phyloP scores from a whole-genome alignment of 2,113 vertebrate genomes.

The Speoplatyrhinus poulsoni region DNA sequence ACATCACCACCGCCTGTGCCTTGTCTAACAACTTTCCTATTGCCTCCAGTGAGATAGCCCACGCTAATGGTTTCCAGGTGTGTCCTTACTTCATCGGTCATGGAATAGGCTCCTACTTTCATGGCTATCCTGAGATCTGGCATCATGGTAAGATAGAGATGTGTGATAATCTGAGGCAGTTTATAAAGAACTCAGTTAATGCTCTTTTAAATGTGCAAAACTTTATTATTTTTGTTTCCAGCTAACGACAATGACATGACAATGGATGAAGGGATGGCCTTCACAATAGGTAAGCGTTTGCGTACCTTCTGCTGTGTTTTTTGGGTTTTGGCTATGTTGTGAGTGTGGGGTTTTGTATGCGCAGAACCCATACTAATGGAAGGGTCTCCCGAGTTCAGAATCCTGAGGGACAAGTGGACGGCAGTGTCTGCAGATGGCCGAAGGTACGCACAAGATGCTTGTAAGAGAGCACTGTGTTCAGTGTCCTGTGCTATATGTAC shows the following conservation, averaged over 20 bases:
- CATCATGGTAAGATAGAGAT: constrained; percentile 85
- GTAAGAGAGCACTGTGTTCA: not conserved
- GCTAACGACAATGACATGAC: constrained; percentile 75
- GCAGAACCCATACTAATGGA: constrained; percentile 94
- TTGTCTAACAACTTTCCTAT: not conserved
- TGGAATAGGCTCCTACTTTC: constrained; percentile 94
- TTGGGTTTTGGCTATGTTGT: not conserved
- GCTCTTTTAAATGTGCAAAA: too few relatives aligned
- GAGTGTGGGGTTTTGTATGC: constrained; percentile 17
- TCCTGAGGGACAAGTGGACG: constrained; percentile 91
- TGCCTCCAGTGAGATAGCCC: constrained; percentile 78
- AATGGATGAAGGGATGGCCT: constrained; percentile 81
- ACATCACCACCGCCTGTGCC: constrained; percentile 65
- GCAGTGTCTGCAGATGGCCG: constrained; percentile 87
- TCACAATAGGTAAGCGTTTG: constrained; percentile 72
- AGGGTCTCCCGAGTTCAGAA: constrained; percentile 84
- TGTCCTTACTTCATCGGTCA: constrained; percentile 93
- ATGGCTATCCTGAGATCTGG: constrained; percentile 95
- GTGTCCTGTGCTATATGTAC: not conserved
- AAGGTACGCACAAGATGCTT: constrained; percentile 66
- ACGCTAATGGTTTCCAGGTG: constrained; percentile 81
- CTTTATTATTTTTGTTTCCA: constrained; percentile 34
- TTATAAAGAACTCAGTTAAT: not conserved
- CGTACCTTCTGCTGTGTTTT: not conserved
- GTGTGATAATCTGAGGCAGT: not conserved